phyloP scores from a whole-genome alignment of 2,113 vertebrate species.

The Rhea pennata region DNA sequence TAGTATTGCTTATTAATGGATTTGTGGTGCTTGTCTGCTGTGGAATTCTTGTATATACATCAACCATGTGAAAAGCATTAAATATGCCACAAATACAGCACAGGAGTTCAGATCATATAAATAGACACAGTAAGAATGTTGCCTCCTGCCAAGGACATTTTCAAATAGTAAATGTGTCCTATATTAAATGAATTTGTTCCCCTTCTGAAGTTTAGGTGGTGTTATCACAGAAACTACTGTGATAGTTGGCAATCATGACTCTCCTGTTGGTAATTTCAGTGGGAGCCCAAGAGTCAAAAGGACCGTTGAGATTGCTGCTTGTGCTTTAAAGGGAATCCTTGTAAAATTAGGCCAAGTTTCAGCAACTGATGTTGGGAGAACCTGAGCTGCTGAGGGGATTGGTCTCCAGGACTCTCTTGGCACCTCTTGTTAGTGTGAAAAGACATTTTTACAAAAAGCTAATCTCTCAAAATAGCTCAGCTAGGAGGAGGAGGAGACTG shows the following conservation, averaged over 20 bases:
- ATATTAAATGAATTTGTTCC: conserved; percentile 11
- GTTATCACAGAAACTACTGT: not conserved
- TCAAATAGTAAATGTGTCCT: not conserved
- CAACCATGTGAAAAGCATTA: conserved; percentile 16
- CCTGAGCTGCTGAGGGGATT: not conserved
- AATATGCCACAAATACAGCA: conserved; percentile 27
- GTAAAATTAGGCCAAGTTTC: not conserved
- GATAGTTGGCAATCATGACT: not conserved
- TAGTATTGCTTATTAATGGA: conserved; percentile 20
- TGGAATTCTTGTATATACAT: conserved; percentile 10
- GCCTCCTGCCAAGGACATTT: conserved; percentile 24
- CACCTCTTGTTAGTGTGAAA: not conserved
- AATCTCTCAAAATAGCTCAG: not conserved
- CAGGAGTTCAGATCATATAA: not conserved
- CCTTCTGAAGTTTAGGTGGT: not conserved
- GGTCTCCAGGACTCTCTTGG: not conserved
- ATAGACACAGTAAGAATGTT: conserved; percentile 1
- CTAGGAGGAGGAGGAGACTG: not conserved
- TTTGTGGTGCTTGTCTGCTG: conserved; percentile 20
- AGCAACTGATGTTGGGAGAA: not conserved
- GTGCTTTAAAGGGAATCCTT: not conserved
- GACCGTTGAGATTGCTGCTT: not conserved
- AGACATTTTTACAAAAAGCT: not conserved
- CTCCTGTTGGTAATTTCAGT: not conserved
- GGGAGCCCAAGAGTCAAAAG: not conserved